Evolutionary conservation across 1,140 invertebrate genomes (phyloP).

Genomic region (Penaeus vannamei): DNA sequence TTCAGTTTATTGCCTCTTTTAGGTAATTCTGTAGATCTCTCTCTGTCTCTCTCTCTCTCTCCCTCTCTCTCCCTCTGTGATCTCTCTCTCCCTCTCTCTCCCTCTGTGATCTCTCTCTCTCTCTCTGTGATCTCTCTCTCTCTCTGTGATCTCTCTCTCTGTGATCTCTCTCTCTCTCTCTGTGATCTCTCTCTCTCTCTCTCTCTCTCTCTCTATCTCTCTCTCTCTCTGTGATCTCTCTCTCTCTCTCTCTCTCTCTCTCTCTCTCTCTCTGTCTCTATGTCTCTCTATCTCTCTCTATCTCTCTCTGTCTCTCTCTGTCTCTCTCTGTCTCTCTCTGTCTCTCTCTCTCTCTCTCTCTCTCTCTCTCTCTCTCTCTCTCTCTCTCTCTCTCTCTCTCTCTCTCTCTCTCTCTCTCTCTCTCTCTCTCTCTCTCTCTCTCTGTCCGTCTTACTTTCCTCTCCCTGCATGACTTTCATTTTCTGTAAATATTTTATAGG

Average conservation of each 20-base stretch:
- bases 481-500: too few species aligned
- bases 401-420: constrained; percentile 16
- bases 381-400: background rate
- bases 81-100: background rate
- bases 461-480: too few species aligned
- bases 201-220: background rate
- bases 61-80: too few species aligned
- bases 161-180: background rate
- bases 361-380: background rate
- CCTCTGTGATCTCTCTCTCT: too few species aligned
- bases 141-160: constrained; percentile 23
- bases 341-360: too few species aligned
- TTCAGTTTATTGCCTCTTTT: too few species aligned
- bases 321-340: too few species aligned
- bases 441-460: too few species aligned
- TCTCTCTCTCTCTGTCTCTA: background rate
- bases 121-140: background rate
- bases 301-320: background rate
- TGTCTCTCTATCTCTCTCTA: constrained; percentile 1
- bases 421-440: background rate
- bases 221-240: background rate
- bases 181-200: too few species aligned
- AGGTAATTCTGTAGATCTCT: too few species aligned
- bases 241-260: background rate
- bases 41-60: too few species aligned